Percentiles rank a stretch among this genome's conserved stretches.
Evolutionary conservation across 2,797 vertebrate species (phyloP).

Genomic region (Chelon auratus): DNA sequence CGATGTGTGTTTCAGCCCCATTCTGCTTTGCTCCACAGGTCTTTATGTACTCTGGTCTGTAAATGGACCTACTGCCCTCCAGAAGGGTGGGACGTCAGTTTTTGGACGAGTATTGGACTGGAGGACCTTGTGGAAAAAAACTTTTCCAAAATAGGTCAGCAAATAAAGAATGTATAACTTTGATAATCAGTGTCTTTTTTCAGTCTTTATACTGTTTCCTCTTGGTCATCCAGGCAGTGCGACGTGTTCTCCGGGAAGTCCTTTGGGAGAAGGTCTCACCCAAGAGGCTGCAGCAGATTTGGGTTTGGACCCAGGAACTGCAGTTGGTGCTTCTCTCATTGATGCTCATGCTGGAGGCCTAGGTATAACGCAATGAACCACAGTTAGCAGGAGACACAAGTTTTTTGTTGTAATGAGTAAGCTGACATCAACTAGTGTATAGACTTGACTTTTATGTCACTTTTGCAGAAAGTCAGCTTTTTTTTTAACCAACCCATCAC

Average conservation of each 20-base stretch:
- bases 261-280: slow-evolving; percentile 88
- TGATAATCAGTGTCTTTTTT: background rate
- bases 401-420: background rate
- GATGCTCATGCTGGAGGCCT: slow-evolving; percentile 97
- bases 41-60: slow-evolving; percentile 94
- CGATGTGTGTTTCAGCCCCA: background rate
- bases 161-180: no score
- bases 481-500: background rate
- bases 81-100: slow-evolving; percentile 90
- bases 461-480: background rate
- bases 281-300: slow-evolving; percentile 88
- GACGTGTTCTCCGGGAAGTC: slow-evolving; percentile 88
- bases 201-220: background rate
- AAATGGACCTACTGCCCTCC: slow-evolving; percentile 94
- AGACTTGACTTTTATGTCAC: background rate
- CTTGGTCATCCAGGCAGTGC: slow-evolving; percentile 83
- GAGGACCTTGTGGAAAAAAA: slow-evolving; percentile 90
- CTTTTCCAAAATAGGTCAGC: slow-evolving; percentile 89
- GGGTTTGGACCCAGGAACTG: slow-evolving; percentile 87
- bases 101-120: slow-evolving; percentile 91
- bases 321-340: slow-evolving; percentile 93
- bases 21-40: slow-evolving; percentile 79
- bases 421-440: background rate
- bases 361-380: slow-evolving; percentile 79
- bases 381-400: background rate